Evolutionary conservation across 2,888 invertebrate genomes (phyloP).

Genomic region (Peribatodes rhomboidaria): DNA sequence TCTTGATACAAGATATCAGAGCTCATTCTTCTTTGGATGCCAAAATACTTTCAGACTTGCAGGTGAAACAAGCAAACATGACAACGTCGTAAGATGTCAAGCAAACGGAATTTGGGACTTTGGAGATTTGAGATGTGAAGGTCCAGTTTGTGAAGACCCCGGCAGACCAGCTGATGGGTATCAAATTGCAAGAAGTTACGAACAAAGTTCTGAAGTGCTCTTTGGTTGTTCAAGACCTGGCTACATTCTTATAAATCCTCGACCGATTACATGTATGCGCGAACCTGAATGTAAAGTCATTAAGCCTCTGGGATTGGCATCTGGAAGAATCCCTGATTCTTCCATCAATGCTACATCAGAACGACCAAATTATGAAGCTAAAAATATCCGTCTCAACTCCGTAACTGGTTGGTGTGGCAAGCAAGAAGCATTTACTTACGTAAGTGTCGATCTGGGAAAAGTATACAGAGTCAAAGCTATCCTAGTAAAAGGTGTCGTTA

Average conservation of each 20-base stretch:
- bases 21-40: slow-evolving; percentile 98
- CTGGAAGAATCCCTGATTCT: slow-evolving; percentile 96
- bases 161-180: slow-evolving; percentile 97
- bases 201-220: slow-evolving; percentile 95
- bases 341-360: slow-evolving; percentile 98
- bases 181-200: slow-evolving; percentile 94
- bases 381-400: slow-evolving; percentile 95
- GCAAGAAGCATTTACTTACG: slow-evolving; percentile 98
- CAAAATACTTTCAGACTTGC: slow-evolving; percentile 98
- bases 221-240: slow-evolving; percentile 97
- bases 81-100: slow-evolving; percentile 96
- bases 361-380: slow-evolving; percentile 96
- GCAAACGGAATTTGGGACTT: slow-evolving; percentile 98
- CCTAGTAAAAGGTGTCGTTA: slow-evolving; percentile 97
- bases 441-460: slow-evolving; percentile 97
- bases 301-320: slow-evolving; percentile 95
- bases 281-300: slow-evolving; percentile 98
- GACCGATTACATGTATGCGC: slow-evolving; percentile 95
- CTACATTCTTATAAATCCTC: slow-evolving; percentile 95
- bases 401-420: slow-evolving; percentile 99
- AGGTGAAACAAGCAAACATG: slow-evolving; percentile 96
- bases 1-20: slow-evolving; percentile 95
- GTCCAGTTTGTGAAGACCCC: slow-evolving; percentile 98
- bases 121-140: slow-evolving; percentile 97
- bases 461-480: slow-evolving; percentile 97